Evolutionary conservation across 2,888 invertebrate species (phyloP).

Genomic region (Chalcis sispes): DNA sequence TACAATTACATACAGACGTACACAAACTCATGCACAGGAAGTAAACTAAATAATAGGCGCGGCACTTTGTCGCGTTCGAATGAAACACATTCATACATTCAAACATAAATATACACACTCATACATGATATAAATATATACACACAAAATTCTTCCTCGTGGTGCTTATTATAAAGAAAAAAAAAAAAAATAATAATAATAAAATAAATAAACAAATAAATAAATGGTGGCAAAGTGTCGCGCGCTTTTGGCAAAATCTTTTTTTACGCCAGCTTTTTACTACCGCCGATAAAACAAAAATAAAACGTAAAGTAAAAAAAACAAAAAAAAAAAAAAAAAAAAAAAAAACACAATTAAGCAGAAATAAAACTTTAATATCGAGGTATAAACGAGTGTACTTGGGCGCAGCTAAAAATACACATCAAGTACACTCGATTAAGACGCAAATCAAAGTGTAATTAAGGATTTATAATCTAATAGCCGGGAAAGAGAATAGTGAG

Average conservation of each 20-base stretch:
- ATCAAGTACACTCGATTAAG: conserved; percentile 46
- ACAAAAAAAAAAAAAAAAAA: conserved; percentile 28
- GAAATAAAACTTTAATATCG: conserved; percentile 29
- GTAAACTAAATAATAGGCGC: conserved; percentile 21
- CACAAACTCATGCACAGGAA: conserved; percentile 10
- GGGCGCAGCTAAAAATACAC: conserved; percentile 18
- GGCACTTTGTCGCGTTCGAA: too few relatives aligned
- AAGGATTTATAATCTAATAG: conserved; percentile 54
- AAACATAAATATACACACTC: too few relatives aligned
- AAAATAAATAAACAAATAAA: background rate
- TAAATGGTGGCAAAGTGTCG: conserved; percentile 35
- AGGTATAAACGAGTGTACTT: conserved; percentile 25
- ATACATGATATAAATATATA: conserved; percentile 10
- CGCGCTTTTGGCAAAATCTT: conserved; percentile 47
- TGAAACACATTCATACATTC: too few relatives aligned
- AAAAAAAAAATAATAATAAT: background rate
- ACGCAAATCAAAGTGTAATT: conserved; percentile 58
- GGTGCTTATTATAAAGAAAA: conserved; percentile 31
- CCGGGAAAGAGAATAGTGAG: conserved; percentile 27
- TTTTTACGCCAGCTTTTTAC: conserved; percentile 54
- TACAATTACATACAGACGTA: conserved; percentile 22
- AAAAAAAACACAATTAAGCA: conserved; percentile 23
- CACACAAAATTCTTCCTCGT: conserved; percentile 30
- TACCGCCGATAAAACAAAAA: conserved; percentile 46
- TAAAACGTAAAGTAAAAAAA: conserved; percentile 4